Base-by-base conservation (phyloP, 2,113 vertebrate species). In the Sturnira hondurensis region DNA sequence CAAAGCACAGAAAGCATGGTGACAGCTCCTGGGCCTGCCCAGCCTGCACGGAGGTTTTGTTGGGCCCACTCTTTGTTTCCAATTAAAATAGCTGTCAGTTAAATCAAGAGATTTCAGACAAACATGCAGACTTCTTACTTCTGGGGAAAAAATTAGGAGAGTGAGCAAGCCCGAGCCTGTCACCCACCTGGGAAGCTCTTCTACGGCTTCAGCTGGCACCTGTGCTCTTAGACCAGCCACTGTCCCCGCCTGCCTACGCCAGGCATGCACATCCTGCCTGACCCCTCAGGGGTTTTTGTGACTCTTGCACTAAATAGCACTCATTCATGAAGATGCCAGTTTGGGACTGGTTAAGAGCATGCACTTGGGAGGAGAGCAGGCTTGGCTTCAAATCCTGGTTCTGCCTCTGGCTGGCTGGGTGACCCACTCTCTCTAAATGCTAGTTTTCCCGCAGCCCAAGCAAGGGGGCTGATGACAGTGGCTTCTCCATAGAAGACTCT, bases 121-220 rank as follows among this genome's bases (percentile, higher is more conserved):
- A 71, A 96, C 63, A 93, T 43, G 68, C 73, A 82, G 28, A 19
- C 85, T 95, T 95, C 28, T 83, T 63, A 86, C 92, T 84, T 33
- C 31, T 31, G 85, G 63, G 41, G 33, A 6, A 3, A 50, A 63
- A 54, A 67, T 15, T 12, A 36, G n/a, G 28, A 83, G 54, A 9
- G 17, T 2, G 38, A 61, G 47, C 33, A 91, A 65, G 24, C 8
- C 56, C 45, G n/a, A 17, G 38, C 28, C 22, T 54, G 70, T 6
- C 8, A 28, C 26, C 36, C 10, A 41, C 4, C 22, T 0, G 26
- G 36, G 12, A n/a, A 50, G 50, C 68, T 0, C n/a, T 19, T 11
- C 1, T 56, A 36, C 61, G 63, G 68, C 54, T 24, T 78, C 33
- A 3, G 15, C 47, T 0, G 14, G 43, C 26, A 33, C 7, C 36